These are phyloP conservation scores for Tauraco erythrolophus DNA, from an alignment of 2,113 vertebrate genomes.

Conservation along the genomic window DNA sequence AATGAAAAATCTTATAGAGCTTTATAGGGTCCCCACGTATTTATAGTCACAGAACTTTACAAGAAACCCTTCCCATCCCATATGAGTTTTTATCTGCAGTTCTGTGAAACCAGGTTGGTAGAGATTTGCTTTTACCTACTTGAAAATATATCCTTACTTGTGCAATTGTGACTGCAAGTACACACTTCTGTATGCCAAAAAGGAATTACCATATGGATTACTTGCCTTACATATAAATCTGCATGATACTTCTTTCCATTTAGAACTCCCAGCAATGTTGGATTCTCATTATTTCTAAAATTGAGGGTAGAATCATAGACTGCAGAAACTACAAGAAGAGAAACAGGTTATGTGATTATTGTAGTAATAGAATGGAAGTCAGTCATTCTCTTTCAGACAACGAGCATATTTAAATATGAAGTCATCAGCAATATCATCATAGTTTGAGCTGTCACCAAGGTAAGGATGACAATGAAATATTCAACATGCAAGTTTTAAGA, in stretches of 20 bases:
- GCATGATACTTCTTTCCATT: slow-evolving; percentile 94
- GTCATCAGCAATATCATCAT: neutral
- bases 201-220: neutral
- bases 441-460: neutral
- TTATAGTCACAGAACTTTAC: neutral
- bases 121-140: rapidly evolving
- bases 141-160: neutral
- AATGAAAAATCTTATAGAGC: neutral
- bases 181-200: neutral
- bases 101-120: neutral
- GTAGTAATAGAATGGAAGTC: neutral
- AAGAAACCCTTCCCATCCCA: neutral
- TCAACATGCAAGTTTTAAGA: neutral
- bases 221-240: slow-evolving; percentile 92
- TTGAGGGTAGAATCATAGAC: slow-evolving; percentile 98
- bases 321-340: slow-evolving; percentile 86
- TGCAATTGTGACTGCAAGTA: neutral
- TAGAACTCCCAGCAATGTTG: slow-evolving; percentile 90
- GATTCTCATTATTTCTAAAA: slow-evolving; percentile 93
- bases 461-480: neutral
- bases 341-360: slow-evolving; percentile 13
- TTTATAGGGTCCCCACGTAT: neutral
- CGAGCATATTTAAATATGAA: neutral
- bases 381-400: neutral
- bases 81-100: neutral